Percentiles rank a stretch among this genome's conserved stretches.
Evolutionary conservation across 92 coral and sea anemone species (phyloP).

Genomic region (Anthopleura xanthogrammica): DNA sequence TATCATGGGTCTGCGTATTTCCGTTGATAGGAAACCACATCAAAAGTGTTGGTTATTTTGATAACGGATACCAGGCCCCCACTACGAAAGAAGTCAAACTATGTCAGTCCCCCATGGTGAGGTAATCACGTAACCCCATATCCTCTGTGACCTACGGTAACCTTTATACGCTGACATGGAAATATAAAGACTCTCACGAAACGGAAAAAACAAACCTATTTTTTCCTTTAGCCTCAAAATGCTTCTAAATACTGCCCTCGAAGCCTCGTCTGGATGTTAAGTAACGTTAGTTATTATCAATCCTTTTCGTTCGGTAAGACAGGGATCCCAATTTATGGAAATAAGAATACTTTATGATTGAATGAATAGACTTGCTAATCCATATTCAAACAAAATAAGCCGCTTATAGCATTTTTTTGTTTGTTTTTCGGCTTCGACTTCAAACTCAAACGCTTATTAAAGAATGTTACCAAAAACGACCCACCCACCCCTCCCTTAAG

Average conservation of each 20-base stretch:
- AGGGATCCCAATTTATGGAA: background rate
- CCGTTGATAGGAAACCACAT: background rate
- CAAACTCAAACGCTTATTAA: background rate
- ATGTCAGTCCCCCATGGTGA: background rate
- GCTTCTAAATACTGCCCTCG: background rate
- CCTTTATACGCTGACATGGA: too few relatives aligned
- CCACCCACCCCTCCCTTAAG: conserved; percentile 31
- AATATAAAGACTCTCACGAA: background rate
- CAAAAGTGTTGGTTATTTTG: background rate
- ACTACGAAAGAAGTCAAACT: too few relatives aligned
- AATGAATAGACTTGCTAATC: background rate
- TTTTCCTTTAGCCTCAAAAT: background rate
- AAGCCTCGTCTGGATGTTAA: background rate
- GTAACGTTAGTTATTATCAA: background rate
- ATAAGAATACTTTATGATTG: background rate
- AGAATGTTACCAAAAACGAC: background rate
- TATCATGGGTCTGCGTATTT: too few relatives aligned
- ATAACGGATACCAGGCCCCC: background rate
- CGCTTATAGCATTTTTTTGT: background rate
- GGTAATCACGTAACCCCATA: too few relatives aligned
- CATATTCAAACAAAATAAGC: background rate
- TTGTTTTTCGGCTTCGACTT: background rate
- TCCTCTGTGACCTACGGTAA: too few relatives aligned
- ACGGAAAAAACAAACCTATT: background rate
- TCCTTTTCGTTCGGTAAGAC: background rate